Conservation (phyloP, 2,888 invertebrate genomes). For the Drosophila austrosaltans region DNA sequence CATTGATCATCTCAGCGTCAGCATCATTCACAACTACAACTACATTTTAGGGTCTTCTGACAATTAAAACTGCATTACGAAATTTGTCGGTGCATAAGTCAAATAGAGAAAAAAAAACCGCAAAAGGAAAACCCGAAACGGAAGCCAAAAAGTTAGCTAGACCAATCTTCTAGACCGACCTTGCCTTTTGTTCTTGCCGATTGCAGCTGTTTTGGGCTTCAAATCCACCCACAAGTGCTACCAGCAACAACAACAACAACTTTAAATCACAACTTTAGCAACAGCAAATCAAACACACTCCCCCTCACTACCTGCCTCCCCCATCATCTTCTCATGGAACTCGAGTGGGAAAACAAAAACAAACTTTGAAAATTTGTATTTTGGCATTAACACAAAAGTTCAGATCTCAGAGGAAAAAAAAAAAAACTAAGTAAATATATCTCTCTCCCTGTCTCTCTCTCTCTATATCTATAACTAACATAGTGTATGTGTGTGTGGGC, state of each 20-base stretch:
- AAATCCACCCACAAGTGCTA: slow-evolving; percentile 35
- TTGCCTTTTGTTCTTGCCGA: slow-evolving; percentile 61
- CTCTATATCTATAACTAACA: slow-evolving; percentile 10
- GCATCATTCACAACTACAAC: slow-evolving; percentile 14
- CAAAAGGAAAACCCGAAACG: slow-evolving; percentile 38
- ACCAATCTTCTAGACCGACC: slow-evolving; percentile 48
- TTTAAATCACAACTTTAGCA: neutral
- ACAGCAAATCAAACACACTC: neutral
- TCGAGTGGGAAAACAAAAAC: slow-evolving; percentile 19
- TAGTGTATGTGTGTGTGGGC: slow-evolving; percentile 35
- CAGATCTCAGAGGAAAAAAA: slow-evolving; percentile 43
- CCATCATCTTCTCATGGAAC: neutral
- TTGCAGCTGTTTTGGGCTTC: slow-evolving; percentile 34
- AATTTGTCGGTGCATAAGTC: slow-evolving; percentile 47
- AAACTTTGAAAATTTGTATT: slow-evolving; percentile 47
- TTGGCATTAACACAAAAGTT: slow-evolving; percentile 77
- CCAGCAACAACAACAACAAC: neutral
- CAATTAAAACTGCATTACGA: slow-evolving; percentile 63
- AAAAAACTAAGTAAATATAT: slow-evolving; percentile 30
- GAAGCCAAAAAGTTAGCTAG: slow-evolving; percentile 43
- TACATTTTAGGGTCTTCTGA: slow-evolving; percentile 19
- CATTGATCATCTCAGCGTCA: slow-evolving; percentile 34
- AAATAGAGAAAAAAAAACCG: slow-evolving; percentile 32
- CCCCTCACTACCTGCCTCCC: neutral
- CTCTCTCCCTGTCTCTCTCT: neutral